Conservation (phyloP, 2,113 vertebrate species). For the Istiophorus platypterus region DNA sequence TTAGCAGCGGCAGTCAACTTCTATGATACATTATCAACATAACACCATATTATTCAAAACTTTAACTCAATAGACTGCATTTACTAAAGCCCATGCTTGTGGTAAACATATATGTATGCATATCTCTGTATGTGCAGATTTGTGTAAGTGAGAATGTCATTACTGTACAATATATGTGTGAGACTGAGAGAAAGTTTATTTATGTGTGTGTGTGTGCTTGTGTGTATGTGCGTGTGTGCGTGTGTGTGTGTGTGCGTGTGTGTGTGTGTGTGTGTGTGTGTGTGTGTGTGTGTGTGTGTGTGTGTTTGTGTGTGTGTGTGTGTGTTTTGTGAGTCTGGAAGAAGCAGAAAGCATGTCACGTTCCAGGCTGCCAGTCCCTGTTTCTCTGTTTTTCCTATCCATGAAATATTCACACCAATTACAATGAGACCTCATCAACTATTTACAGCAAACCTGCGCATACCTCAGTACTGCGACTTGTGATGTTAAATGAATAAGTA, state of each 20-base stretch:
- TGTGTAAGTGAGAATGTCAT: constrained; percentile 6
- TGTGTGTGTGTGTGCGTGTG: constrained; percentile 7
- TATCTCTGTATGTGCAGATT: constrained; percentile 13
- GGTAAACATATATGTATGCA: not conserved
- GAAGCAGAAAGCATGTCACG: constrained; percentile 48
- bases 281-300: not conserved
- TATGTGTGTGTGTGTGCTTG: not conserved
- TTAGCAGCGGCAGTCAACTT: constrained; percentile 18
- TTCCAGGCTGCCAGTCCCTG: constrained; percentile 46
- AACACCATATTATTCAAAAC: constrained; percentile 31
- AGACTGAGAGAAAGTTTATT: not conserved
- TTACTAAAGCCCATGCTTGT: constrained; percentile 49
- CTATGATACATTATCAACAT: constrained; percentile 15
- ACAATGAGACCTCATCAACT: constrained; percentile 70
- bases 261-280: not conserved
- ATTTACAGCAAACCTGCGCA: constrained; percentile 64
- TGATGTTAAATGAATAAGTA: constrained; percentile 45
- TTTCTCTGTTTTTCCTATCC: constrained; percentile 39
- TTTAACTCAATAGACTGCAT: constrained; percentile 36
- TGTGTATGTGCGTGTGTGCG: not conserved
- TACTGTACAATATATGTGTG: constrained; percentile 12
- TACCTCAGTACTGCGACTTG: constrained; percentile 37
- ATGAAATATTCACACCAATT: constrained; percentile 74
- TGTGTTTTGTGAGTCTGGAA: constrained; percentile 3
- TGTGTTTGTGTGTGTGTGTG: not conserved